phyloP scores from a whole-genome alignment of 2,888 invertebrate species.

The Amphipyra berbera region DNA sequence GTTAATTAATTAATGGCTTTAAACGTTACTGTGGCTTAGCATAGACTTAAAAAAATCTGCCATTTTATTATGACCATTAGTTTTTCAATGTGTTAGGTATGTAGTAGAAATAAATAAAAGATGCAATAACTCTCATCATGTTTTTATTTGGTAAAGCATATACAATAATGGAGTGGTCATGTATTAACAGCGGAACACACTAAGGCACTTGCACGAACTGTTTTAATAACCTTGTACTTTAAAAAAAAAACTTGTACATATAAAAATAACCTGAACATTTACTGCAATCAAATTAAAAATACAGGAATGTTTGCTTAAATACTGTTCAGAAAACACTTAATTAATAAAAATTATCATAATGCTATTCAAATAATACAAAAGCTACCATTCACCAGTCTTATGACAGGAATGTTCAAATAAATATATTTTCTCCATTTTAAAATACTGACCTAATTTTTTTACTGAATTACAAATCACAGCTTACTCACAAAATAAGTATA shows the following conservation, averaged over 20 bases:
- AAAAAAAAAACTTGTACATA: slow-evolving; percentile 58
- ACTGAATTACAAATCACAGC: slow-evolving; percentile 57
- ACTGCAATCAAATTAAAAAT: slow-evolving; percentile 37
- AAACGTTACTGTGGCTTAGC: too few species aligned
- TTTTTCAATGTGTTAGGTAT: too few species aligned
- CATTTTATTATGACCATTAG: too few species aligned
- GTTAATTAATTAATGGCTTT: too few species aligned
- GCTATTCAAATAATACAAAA: slow-evolving; percentile 56
- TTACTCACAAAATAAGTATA: slow-evolving; percentile 47
- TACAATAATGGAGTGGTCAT: slow-evolving; percentile 66
- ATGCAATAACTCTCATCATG: slow-evolving; percentile 56
- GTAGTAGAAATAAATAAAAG: slow-evolving; percentile 31
- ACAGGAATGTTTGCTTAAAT: slow-evolving; percentile 63
- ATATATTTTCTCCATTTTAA: slow-evolving; percentile 48
- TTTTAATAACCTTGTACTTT: slow-evolving; percentile 69
- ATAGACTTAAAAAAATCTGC: too few species aligned
- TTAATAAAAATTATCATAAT: slow-evolving; percentile 38
- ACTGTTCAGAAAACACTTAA: slow-evolving; percentile 61
- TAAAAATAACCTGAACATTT: slow-evolving; percentile 49
- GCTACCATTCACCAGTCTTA: slow-evolving; percentile 62
- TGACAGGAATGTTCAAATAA: slow-evolving; percentile 78
- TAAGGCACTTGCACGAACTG: slow-evolving; percentile 76
- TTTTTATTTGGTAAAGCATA: slow-evolving; percentile 76
- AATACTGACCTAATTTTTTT: slow-evolving; percentile 58
- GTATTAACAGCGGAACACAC: slow-evolving; percentile 59